phyloP scores from a whole-genome alignment of 1,140 invertebrate genomes.

The Drosophila takahashii region DNA sequence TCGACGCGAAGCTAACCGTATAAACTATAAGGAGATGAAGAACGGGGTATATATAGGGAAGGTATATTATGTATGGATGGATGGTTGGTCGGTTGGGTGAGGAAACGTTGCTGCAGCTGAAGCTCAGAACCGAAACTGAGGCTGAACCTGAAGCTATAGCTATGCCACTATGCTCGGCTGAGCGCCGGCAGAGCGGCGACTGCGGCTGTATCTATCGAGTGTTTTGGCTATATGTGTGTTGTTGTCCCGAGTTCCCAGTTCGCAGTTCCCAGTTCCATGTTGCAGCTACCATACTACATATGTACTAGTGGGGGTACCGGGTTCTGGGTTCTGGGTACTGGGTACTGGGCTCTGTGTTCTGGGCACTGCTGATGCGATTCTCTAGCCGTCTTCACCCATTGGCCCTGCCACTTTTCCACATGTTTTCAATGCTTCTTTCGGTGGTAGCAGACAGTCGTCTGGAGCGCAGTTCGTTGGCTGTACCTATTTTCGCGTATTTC shows the following conservation, averaged over 20 bases:
- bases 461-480: constrained; percentile 84
- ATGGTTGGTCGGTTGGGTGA: constrained; percentile 31
- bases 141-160: constrained; percentile 46
- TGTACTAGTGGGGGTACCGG: constrained; percentile 55
- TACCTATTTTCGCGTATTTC: constrained; percentile 82
- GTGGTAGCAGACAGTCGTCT: constrained; percentile 57
- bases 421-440: constrained; percentile 58
- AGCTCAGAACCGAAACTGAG: constrained; percentile 70
- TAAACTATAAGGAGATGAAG: constrained; percentile 6
- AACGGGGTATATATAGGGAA: constrained; percentile 13
- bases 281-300: constrained; percentile 51
- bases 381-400: constrained; percentile 71
- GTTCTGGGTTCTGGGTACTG: constrained; percentile 8
- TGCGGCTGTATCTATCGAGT: constrained; percentile 75
- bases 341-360: constrained; percentile 21
- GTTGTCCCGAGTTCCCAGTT: constrained; percentile 52
- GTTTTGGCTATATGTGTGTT: constrained; percentile 79
- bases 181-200: constrained; percentile 29
- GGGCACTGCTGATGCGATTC: constrained; percentile 21
- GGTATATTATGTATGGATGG: constrained; percentile 18
- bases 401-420: constrained; percentile 69
- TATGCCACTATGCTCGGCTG: constrained; percentile 35
- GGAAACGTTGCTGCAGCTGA: constrained; percentile 69
- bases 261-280: constrained; percentile 48
- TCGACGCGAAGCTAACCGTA: constrained; percentile 22